Evolutionary conservation across 1,140 invertebrate species (phyloP).

Genomic region (Drosophila arawakana): DNA sequence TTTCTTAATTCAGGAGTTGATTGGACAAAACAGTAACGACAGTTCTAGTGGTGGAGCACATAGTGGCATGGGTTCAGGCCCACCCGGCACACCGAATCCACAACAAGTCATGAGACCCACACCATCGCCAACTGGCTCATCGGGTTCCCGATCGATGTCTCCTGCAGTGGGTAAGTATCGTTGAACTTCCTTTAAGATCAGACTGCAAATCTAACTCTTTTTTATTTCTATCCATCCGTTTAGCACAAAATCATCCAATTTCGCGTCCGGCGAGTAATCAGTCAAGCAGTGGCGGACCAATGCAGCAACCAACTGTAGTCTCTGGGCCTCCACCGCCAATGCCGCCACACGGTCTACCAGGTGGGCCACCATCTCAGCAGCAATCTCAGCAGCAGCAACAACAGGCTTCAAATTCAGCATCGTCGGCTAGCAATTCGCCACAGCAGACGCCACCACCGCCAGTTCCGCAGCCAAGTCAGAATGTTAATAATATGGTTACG

Average conservation of each 20-base stretch:
- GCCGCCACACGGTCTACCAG: constrained; percentile 81
- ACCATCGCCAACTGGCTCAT: constrained; percentile 95
- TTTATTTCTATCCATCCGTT: constrained; percentile 17
- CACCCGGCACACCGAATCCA: constrained; percentile 90
- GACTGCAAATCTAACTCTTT: constrained; percentile 6
- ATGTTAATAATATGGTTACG: constrained; percentile 84
- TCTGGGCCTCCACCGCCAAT: constrained; percentile 90
- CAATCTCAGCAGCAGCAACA: constrained; percentile 83
- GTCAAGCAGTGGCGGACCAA: constrained; percentile 86
- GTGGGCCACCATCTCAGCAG: constrained; percentile 74
- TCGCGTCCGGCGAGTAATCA: constrained; percentile 94
- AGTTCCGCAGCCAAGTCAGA: constrained; percentile 86
- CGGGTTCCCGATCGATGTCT: constrained; percentile 96
- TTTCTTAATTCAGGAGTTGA: constrained; percentile 90
- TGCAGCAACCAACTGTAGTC: constrained; percentile 86
- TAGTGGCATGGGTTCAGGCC: constrained; percentile 90
- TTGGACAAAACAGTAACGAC: constrained; percentile 93
- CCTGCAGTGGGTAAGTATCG: constrained; percentile 94
- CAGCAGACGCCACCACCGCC: constrained; percentile 77
- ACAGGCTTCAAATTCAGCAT: constrained; percentile 78
- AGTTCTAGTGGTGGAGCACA: constrained; percentile 88
- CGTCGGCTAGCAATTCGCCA: constrained; percentile 80
- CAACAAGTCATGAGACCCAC: constrained; percentile 91
- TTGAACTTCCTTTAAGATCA: neutral
- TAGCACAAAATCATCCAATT: constrained; percentile 81